A percentile compares a stretch with the other conserved stretches of the same genome.
Evolutionary conservation across 2,888 invertebrate species (phyloP).

Genomic region (Scrobipalpa atriplicella): DNA sequence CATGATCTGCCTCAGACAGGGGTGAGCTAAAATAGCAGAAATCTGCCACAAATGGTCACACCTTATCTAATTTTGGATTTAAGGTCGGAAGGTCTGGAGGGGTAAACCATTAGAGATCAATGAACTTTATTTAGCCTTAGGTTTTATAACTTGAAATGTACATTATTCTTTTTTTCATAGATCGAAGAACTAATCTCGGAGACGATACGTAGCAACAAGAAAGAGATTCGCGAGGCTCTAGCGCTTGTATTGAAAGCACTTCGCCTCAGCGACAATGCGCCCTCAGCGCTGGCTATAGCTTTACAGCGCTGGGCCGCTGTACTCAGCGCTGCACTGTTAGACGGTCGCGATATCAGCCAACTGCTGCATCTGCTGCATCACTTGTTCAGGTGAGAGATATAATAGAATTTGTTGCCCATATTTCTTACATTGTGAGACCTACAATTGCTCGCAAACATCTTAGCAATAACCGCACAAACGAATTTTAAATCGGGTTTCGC

Average conservation of each 20-base stretch:
- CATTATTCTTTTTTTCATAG: slow-evolving; percentile 42
- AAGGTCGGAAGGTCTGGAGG: too few relatives aligned
- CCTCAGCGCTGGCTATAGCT: slow-evolving; percentile 52
- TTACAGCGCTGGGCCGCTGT: slow-evolving; percentile 68
- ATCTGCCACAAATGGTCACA: too few relatives aligned
- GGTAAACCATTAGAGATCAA: too few relatives aligned
- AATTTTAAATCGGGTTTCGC: too few relatives aligned
- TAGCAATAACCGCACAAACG: too few relatives aligned
- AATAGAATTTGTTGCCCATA: too few relatives aligned
- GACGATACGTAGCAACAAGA: slow-evolving; percentile 52
- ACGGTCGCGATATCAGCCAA: slow-evolving; percentile 57
- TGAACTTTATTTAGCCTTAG: too few relatives aligned
- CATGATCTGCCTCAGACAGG: too few relatives aligned
- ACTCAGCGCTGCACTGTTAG: slow-evolving; percentile 55
- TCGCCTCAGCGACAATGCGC: slow-evolving; percentile 57
- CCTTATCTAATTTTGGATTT: too few relatives aligned
- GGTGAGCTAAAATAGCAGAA: too few relatives aligned
- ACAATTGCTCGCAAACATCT: too few relatives aligned
- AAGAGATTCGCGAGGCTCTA: slow-evolving; percentile 62
- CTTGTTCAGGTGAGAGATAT: slow-evolving; percentile 36
- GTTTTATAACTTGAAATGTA: not conserved
- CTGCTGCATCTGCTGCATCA: slow-evolving; percentile 67
- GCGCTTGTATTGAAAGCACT: slow-evolving; percentile 60
- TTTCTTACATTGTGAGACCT: too few relatives aligned
- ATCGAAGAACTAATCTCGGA: slow-evolving; percentile 69